A percentile compares a stretch with the other conserved stretches of the same genome.
These are phyloP conservation scores for Aethes cnicana DNA, from an alignment of 2,888 invertebrate species.

Conservation along the genomic window DNA sequence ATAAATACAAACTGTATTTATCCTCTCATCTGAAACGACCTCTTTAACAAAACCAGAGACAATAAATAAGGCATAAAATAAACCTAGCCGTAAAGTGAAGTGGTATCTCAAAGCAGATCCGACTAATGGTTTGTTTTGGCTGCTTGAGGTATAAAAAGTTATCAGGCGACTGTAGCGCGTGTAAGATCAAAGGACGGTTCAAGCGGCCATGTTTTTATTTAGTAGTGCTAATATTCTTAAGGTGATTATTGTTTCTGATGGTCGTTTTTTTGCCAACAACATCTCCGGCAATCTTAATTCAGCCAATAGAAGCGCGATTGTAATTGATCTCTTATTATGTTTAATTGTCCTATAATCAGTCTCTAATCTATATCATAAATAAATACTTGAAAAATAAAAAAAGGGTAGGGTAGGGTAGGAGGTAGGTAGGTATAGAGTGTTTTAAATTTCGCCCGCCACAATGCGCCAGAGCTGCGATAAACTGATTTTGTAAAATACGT, in stretches of 20 bases:
- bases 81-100: slow-evolving; percentile 68
- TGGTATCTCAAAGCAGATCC: slow-evolving; percentile 61
- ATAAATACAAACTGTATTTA: neutral
- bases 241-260: slow-evolving; percentile 1
- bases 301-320: too few species aligned
- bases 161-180: slow-evolving; percentile 17
- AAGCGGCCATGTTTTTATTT: slow-evolving; percentile 23
- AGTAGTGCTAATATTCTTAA: slow-evolving; percentile 28
- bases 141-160: slow-evolving; percentile 43
- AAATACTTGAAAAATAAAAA: too few species aligned
- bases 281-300: too few species aligned
- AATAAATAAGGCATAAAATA: slow-evolving; percentile 70
- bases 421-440: too few species aligned
- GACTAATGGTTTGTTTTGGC: slow-evolving; percentile 80
- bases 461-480: too few species aligned
- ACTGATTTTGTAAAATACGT: slow-evolving; percentile 9
- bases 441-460: too few species aligned
- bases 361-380: neutral
- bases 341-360: too few species aligned
- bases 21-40: slow-evolving; percentile 33
- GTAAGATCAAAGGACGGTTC: slow-evolving; percentile 23
- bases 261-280: neutral
- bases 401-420: too few species aligned
- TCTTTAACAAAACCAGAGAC: slow-evolving; percentile 40
- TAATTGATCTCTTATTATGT: too few species aligned